Evolutionary conservation across 2,113 vertebrate species (phyloP), one percentile per base, ranked within the genome.

Genomic region (Perognathus longimembris): DNA sequence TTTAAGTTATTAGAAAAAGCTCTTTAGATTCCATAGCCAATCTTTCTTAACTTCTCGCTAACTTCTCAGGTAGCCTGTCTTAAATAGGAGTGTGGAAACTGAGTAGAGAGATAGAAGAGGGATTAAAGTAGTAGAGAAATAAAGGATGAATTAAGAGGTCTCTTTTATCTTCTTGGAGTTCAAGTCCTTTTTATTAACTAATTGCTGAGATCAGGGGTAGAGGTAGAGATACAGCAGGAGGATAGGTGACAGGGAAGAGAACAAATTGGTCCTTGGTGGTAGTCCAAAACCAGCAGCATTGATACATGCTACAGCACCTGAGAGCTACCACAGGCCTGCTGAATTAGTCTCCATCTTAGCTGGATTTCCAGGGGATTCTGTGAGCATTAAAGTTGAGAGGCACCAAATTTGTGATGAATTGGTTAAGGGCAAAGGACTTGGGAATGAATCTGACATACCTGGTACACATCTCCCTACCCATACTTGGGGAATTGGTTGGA

Each of bases 301-400:
- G 50, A 54, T 54, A 54, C 50, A 54, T 54, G 50, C 32, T 80
- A 30, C 2, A 78, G 34, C 63, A 73, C 69, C 34, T 26, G 59
- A 70, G 54, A 87, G 9, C 30, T 26, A 28, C 36, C 36, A 17
- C 3, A 92, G 69, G 74, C 80, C 24, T 79, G 73, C 73, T 89
- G 38, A 88, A n/a, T 88, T 69, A 73, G 42, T 75, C 89, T 95
- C 84, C 59, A 77, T 92, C 91, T 85, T 84, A 92, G 88, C 18
- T 77, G 80, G 61, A 91, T 87, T 96, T 40, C 61, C 88, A 45
- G 77, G 84, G 89, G 45, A 89, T 79, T 73, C 30, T 95, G 22
- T 85, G 36, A 30, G 78, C 14, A 10, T 64, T 92, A 74, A 82
- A 92, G 28, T 71, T 73, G 63, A 93, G 78, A 77, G 92, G 40